These are phyloP conservation scores for Heliconius aoede DNA, from an alignment of 2,888 invertebrate genomes.

Conservation along the genomic window DNA sequence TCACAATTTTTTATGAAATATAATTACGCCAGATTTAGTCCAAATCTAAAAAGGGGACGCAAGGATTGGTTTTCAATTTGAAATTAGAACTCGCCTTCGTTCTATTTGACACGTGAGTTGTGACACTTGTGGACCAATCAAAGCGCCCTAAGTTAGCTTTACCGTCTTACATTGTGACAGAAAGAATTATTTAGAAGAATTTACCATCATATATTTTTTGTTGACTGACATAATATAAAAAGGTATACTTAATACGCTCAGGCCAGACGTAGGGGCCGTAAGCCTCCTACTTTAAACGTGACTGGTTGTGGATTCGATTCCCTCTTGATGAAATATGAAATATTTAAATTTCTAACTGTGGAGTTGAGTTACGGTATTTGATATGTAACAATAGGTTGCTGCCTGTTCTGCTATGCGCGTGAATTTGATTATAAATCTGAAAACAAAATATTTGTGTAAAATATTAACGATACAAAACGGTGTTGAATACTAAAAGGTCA, in stretches of 20 bases:
- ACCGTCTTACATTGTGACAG: constrained; percentile 16
- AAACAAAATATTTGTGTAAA: neutral
- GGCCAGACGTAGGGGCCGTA: too few relatives aligned
- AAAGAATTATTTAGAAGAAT: constrained; percentile 15
- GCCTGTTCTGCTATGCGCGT: too few relatives aligned
- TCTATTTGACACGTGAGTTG: constrained; percentile 54
- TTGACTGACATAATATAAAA: neutral
- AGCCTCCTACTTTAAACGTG: too few relatives aligned
- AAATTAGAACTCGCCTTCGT: constrained; percentile 56
- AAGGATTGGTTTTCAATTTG: constrained; percentile 49
- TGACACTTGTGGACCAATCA: constrained; percentile 56
- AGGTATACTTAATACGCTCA: too few relatives aligned
- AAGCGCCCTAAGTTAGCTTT: constrained; percentile 39
- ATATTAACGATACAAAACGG: constrained; percentile 8
- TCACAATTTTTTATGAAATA: neutral
- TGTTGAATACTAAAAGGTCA: constrained; percentile 46
- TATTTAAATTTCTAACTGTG: too few relatives aligned
- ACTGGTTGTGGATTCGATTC: neutral
- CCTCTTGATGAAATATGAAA: neutral
- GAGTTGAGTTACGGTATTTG: too few relatives aligned
- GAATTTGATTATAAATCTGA: neutral
- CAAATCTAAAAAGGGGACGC: constrained; percentile 15
- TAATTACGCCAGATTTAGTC: neutral
- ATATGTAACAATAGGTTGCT: too few relatives aligned
- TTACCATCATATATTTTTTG: neutral